These are phyloP conservation scores for Melanostoma scalare DNA, from an alignment of 2,888 invertebrate genomes.

Conservation along the genomic window DNA sequence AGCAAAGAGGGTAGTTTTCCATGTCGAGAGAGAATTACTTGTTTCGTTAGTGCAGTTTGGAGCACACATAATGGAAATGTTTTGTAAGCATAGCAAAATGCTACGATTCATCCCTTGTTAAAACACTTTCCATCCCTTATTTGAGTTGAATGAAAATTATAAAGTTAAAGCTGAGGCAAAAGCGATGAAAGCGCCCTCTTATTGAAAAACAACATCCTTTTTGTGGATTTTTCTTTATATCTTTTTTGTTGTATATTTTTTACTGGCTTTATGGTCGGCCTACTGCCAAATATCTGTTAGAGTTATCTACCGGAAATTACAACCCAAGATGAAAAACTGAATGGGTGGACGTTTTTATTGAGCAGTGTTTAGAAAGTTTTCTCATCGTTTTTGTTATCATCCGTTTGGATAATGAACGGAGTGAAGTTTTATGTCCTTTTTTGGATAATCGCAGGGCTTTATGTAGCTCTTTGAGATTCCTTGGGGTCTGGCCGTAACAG, in stretches of 20 bases:
- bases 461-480: conserved; percentile 4
- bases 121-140: conserved; percentile 65
- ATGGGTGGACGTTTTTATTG: conserved; percentile 62
- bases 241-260: conserved; percentile 14
- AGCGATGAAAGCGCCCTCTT: conserved; percentile 43
- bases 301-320: conserved; percentile 69
- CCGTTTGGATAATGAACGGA: conserved; percentile 28
- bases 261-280: conserved; percentile 14
- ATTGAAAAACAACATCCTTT: conserved; percentile 66
- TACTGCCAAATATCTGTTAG: conserved; percentile 19
- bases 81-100: conserved; percentile 27
- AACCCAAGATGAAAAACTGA: conserved; percentile 41
- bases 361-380: conserved; percentile 25
- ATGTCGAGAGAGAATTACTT: conserved; percentile 29
- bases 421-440: conserved; percentile 46
- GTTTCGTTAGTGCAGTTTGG: conserved; percentile 33
- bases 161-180: conserved; percentile 12
- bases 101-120: conserved; percentile 52
- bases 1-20: conserved; percentile 59
- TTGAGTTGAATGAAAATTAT: conserved; percentile 1
- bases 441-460: conserved; percentile 21
- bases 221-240: neutral
- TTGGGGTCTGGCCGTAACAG: too few relatives aligned
- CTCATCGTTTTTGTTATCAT: conserved; percentile 3
- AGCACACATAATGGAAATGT: conserved; percentile 66